Evolutionary conservation across 1,140 invertebrate genomes (phyloP).

Genomic region (Eueides isabella): DNA sequence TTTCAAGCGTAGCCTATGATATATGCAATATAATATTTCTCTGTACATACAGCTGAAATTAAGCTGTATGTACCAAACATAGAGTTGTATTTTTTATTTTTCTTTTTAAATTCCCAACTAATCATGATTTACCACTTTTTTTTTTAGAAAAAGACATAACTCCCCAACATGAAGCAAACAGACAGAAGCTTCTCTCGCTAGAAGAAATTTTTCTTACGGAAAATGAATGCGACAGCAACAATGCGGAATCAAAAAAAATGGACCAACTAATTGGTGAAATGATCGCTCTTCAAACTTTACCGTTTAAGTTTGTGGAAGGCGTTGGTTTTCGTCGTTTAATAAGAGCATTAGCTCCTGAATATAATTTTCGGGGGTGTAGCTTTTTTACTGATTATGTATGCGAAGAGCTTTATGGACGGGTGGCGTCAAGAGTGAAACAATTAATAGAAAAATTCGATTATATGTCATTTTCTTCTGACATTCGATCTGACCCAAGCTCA

Average conservation of each 20-base stretch:
- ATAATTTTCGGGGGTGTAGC: constrained; percentile 32
- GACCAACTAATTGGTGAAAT: constrained; percentile 45
- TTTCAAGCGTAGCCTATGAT: too few relatives aligned
- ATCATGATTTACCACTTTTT: not conserved
- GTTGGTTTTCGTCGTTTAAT: too few relatives aligned
- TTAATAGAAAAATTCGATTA: constrained; percentile 18
- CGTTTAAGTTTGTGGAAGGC: constrained; percentile 36
- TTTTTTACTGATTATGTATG: constrained; percentile 48
- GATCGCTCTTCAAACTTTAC: constrained; percentile 43
- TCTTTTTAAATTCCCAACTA: not conserved
- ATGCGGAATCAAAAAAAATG: constrained; percentile 41
- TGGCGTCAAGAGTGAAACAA: constrained; percentile 9
- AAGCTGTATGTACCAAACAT: too few relatives aligned
- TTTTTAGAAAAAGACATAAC: not conserved
- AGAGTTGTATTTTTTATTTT: too few relatives aligned
- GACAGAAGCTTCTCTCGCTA: not conserved
- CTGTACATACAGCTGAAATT: too few relatives aligned
- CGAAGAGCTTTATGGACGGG: constrained; percentile 28
- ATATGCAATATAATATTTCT: too few relatives aligned
- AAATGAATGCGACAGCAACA: constrained; percentile 39
- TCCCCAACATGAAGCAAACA: not conserved
- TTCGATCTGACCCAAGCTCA: constrained; percentile 46
- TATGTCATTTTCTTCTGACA: constrained; percentile 42
- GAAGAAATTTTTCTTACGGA: constrained; percentile 36
- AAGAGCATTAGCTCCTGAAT: too few relatives aligned